A percentile compares a stretch with the other conserved stretches of the same genome.
These are phyloP conservation scores for Lasioglossum leucozonium DNA, from an alignment of 2,888 invertebrate species.

Conservation along the genomic window DNA sequence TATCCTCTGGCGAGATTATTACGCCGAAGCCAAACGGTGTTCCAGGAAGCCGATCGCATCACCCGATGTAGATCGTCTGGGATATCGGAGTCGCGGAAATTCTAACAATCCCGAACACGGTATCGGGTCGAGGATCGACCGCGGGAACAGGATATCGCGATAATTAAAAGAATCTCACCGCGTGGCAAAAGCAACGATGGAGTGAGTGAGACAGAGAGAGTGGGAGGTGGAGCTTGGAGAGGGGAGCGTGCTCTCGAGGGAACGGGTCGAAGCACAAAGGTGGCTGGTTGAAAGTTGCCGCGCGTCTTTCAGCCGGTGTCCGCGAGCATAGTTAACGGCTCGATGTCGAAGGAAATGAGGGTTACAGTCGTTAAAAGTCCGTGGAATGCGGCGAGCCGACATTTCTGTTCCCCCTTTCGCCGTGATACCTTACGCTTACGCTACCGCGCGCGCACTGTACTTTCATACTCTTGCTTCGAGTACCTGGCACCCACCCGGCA, in stretches of 20 bases:
- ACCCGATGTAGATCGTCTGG: background rate
- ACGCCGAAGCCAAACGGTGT: background rate
- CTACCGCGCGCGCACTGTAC: conserved; percentile 14
- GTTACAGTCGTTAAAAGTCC: conserved; percentile 68
- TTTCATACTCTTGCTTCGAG: background rate
- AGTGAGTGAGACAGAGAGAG: background rate
- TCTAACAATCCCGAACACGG: conserved; percentile 16
- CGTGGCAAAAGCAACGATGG: background rate
- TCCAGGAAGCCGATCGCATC: conserved; percentile 4
- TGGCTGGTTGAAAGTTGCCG: conserved; percentile 13
- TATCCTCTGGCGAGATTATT: background rate
- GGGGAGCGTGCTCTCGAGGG: background rate
- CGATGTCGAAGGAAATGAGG: conserved; percentile 58
- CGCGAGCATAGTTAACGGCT: conserved; percentile 43
- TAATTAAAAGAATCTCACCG: conserved; percentile 36
- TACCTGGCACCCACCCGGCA: background rate
- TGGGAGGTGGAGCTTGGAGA: no score
- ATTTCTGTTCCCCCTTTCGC: conserved; percentile 54
- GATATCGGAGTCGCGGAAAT: conserved; percentile 21
- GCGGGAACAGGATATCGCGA: conserved; percentile 30
- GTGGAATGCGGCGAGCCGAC: conserved; percentile 69
- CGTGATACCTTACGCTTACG: conserved; percentile 45
- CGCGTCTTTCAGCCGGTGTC: conserved; percentile 10
- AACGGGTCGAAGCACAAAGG: conserved; percentile 17
- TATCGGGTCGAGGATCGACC: conserved; percentile 25